Evolutionary conservation across 2,113 vertebrate genomes (phyloP).

Genomic region (Callionymus lyra): DNA sequence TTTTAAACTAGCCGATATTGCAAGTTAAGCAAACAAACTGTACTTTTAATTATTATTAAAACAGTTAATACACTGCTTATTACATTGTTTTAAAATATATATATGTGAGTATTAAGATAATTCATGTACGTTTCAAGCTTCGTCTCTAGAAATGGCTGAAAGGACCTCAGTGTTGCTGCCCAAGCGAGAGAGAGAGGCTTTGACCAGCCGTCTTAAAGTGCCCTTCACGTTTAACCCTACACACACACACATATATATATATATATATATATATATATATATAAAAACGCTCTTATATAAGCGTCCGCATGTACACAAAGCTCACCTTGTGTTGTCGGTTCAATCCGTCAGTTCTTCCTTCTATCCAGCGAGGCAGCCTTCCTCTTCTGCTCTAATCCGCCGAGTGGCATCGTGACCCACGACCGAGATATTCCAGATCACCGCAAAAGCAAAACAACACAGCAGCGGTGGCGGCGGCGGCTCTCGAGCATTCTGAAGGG

Average conservation of each 20-base stretch:
- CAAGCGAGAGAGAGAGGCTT: conserved; percentile 35
- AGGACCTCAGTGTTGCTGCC: conserved; percentile 46
- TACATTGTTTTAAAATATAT: too few species aligned
- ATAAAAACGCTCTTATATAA: too few species aligned
- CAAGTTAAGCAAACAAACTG: too few species aligned
- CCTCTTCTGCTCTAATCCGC: conserved; percentile 28
- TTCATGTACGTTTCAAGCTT: conserved; percentile 11
- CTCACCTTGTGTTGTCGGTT: conserved; percentile 6
- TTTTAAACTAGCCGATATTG: too few species aligned
- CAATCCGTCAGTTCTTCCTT: conserved; percentile 18
- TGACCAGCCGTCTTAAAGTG: conserved; percentile 36
- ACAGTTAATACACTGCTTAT: too few species aligned
- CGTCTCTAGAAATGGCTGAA: conserved; percentile 50
- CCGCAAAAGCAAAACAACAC: conserved; percentile 1
- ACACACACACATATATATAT: too few species aligned
- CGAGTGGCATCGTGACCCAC: conserved; percentile 27
- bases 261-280: too few species aligned
- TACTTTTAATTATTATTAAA: too few species aligned
- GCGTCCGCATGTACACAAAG: neutral
- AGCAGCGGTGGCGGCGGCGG: too few species aligned
- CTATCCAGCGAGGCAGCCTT: conserved; percentile 25
- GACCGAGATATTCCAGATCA: conserved; percentile 11
- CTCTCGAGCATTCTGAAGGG: conserved; percentile 1
- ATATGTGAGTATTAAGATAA: too few species aligned
- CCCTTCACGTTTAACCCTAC: neutral